Evolutionary conservation across 2,113 vertebrate species (phyloP).

Genomic region (Patagioenas fasciata): DNA sequence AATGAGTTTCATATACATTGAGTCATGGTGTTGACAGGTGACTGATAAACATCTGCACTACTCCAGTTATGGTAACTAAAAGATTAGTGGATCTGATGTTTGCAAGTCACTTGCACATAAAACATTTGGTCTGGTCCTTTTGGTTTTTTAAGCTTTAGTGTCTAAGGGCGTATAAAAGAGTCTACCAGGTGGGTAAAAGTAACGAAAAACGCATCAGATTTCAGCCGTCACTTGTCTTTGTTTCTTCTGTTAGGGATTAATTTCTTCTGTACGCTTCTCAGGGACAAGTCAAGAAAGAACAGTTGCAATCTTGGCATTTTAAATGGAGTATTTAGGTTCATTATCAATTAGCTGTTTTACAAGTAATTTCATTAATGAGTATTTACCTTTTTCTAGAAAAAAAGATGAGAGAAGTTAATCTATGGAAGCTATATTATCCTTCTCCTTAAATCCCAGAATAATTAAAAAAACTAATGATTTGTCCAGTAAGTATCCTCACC

Average conservation of each 20-base stretch:
- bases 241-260: not conserved
- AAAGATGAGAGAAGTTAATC: not conserved
- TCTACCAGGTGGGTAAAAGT: not conserved
- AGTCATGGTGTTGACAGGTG: constrained; percentile 78
- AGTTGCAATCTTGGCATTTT: not conserved
- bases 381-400: not conserved
- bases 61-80: constrained; percentile 73
- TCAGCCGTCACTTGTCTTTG: fast-evolving
- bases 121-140: not conserved
- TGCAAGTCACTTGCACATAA: constrained; percentile 16
- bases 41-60: constrained; percentile 78
- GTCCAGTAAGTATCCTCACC: not conserved
- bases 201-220: not conserved
- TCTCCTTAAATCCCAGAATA: not conserved
- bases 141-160: not conserved
- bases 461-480: not conserved
- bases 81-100: constrained; percentile 56
- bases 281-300: not conserved
- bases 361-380: not conserved
- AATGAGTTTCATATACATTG: constrained; percentile 75
- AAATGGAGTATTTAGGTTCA: not conserved
- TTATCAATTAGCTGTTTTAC: not conserved
- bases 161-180: fast-evolving
- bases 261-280: not conserved
- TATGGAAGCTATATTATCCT: not conserved